Percentiles rank a stretch among this genome's conserved stretches.
Evolutionary conservation across 2,888 invertebrate genomes (phyloP).

Genomic region (Epiblema foenella): DNA sequence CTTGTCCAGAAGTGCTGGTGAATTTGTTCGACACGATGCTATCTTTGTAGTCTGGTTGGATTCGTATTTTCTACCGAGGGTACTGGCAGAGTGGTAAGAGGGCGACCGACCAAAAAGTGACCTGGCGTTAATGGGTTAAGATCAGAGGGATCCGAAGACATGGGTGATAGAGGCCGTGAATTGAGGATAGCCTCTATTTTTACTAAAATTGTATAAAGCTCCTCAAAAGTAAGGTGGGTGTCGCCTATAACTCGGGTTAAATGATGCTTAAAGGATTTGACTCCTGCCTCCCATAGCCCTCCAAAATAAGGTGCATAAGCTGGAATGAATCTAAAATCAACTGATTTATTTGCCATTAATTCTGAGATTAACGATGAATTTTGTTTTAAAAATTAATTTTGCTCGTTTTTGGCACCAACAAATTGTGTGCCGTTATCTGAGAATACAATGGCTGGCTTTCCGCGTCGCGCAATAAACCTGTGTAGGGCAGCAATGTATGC

Average conservation of each 20-base stretch:
- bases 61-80: constrained; percentile 12
- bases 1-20: constrained; percentile 29
- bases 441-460: no score
- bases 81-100: constrained; percentile 29
- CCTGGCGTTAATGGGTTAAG: constrained; percentile 29
- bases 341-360: neutral
- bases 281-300: constrained; percentile 20
- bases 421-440: no score
- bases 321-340: constrained; percentile 18
- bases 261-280: constrained; percentile 28
- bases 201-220: constrained; percentile 25
- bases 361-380: neutral
- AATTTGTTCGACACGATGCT: constrained; percentile 22
- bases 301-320: constrained; percentile 21
- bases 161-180: neutral
- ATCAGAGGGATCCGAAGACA: neutral
- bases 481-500: no score
- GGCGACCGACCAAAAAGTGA: constrained; percentile 30
- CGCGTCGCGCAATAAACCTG: no score
- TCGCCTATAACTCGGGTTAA: constrained; percentile 23
- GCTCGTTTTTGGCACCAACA: neutral
- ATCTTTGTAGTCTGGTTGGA: constrained; percentile 20
- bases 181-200: constrained; percentile 33
- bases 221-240: constrained; percentile 29
- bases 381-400: constrained; percentile 6